Evolutionary conservation across 2,113 vertebrate genomes (phyloP).

Genomic region (Phaethon lepturus): DNA sequence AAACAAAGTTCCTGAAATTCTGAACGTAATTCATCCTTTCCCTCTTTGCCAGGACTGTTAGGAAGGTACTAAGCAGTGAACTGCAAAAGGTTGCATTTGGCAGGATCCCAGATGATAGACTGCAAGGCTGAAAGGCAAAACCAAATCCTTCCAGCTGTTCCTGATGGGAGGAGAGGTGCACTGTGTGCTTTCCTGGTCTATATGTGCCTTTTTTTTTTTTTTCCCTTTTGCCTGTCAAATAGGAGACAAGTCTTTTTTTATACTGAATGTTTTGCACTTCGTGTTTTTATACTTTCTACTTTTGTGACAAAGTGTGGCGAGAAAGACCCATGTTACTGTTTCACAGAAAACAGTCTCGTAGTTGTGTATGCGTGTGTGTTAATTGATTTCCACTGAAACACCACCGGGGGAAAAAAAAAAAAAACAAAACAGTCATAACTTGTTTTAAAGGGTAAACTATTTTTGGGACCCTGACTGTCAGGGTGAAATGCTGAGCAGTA

Average conservation of each 20-base stretch:
- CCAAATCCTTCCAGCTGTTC: not conserved
- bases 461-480: not conserved
- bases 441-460: not conserved
- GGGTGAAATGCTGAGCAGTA: not conserved
- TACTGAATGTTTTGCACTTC: not conserved
- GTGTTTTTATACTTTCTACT: not conserved
- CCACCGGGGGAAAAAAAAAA: not conserved
- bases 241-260: not conserved
- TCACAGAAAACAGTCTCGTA: not conserved
- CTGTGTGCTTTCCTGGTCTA: not conserved
- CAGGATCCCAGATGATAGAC: not conserved
- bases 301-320: not conserved
- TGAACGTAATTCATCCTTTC: not conserved
- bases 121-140: not conserved
- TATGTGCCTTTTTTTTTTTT: not conserved
- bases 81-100: not conserved
- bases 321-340: not conserved
- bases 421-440: not conserved
- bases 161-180: not conserved
- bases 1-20: constrained; percentile 40
- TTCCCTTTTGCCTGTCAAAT: not conserved
- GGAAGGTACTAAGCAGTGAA: not conserved
- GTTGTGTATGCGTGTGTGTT: not conserved
- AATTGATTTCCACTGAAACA: not conserved
- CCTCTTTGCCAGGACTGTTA: not conserved